A percentile compares a stretch with the other conserved stretches of the same genome.
Conservation (phyloP, 1,140 invertebrate species). For the Phymastichus coffea region DNA sequence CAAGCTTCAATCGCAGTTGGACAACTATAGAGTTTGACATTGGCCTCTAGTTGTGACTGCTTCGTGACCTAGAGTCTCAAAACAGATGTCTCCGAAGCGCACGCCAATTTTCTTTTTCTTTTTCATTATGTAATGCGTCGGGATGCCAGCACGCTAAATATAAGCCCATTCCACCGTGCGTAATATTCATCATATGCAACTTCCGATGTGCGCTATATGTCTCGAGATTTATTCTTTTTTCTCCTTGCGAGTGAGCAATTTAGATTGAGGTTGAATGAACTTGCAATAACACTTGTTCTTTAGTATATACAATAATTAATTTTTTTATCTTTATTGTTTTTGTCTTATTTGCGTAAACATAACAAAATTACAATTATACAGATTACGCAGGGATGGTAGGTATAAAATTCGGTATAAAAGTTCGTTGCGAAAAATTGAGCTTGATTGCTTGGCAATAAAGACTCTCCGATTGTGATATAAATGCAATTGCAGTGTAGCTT, state of each 20-base stretch:
- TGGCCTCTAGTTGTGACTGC: slow-evolving; percentile 36
- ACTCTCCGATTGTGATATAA: slow-evolving; percentile 8
- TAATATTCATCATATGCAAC: neutral
- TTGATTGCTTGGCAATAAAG: slow-evolving; percentile 4
- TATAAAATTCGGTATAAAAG: slow-evolving; percentile 1
- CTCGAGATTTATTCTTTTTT: neutral
- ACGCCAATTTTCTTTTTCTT: slow-evolving; percentile 41
- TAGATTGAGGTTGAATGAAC: slow-evolving; percentile 1
- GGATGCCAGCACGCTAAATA: slow-evolving; percentile 8
- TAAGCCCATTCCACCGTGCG: neutral
- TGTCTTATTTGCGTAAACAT: slow-evolving; percentile 14
- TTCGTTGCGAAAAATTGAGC: slow-evolving; percentile 1
- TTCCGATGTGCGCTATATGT: neutral
- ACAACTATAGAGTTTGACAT: too few relatives aligned
- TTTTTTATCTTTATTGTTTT: slow-evolving; percentile 21
- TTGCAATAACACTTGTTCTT: neutral
- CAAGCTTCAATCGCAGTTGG: too few relatives aligned
- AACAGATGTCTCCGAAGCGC: slow-evolving; percentile 34
- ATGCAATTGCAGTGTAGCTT: slow-evolving; percentile 20
- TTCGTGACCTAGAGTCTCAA: slow-evolving; percentile 36
- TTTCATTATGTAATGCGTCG: slow-evolving; percentile 8
- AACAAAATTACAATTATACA: slow-evolving; percentile 24
- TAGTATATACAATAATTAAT: slow-evolving; percentile 23
- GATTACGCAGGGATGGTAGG: too few relatives aligned
- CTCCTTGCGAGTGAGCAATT: neutral